phyloP scores from a whole-genome alignment of 2,113 vertebrate genomes.

The Melanostigma gelatinosum region DNA sequence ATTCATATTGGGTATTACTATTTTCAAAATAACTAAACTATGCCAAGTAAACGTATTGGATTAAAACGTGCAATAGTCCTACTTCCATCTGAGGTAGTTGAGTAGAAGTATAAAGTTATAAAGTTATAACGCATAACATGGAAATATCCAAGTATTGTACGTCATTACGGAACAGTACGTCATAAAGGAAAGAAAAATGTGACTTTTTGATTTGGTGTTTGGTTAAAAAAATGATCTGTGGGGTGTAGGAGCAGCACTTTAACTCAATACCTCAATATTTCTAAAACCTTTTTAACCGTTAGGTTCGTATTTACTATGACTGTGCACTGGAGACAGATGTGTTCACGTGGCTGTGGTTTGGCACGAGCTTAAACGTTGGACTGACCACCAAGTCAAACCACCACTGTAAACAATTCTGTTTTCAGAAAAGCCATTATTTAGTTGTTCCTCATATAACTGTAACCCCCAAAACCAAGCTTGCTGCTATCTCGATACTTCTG shows the following conservation, averaged over 20 bases:
- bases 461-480: background rate
- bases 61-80: background rate
- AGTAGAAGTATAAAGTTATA: background rate
- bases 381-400: constrained; percentile 29
- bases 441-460: constrained; percentile 3
- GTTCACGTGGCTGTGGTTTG: constrained; percentile 16
- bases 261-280: background rate
- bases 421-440: constrained; percentile 19
- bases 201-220: background rate
- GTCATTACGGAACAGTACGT: too few species aligned
- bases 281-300: background rate
- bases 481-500: background rate
- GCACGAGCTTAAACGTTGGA: constrained; percentile 13
- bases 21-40: background rate
- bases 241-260: background rate
- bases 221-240: background rate
- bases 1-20: background rate
- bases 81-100: background rate
- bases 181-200: background rate
- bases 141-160: background rate
- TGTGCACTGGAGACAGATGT: constrained; percentile 4
- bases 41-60: background rate
- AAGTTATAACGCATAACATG: background rate
- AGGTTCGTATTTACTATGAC: constrained; percentile 17
- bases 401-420: constrained; percentile 25